A percentile compares a stretch with the other conserved stretches of the same genome.
Evolutionary conservation across 2,888 invertebrate species (phyloP).

Genomic region (Cheilosia urbana): DNA sequence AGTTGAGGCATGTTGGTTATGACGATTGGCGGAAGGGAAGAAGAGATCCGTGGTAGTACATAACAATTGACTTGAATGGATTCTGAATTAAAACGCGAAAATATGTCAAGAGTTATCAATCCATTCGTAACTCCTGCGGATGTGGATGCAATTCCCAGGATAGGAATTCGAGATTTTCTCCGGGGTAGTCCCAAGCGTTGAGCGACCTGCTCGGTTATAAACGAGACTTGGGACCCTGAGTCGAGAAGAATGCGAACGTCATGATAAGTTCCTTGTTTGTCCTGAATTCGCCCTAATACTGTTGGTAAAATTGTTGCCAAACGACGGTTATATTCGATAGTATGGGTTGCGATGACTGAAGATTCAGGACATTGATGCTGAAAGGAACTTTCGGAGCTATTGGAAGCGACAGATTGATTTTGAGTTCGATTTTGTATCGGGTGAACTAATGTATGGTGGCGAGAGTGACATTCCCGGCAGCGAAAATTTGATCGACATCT

Average conservation of each 20-base stretch:
- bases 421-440: too few relatives aligned
- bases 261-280: too few relatives aligned
- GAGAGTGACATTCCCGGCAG: too few relatives aligned
- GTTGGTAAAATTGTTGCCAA: too few relatives aligned
- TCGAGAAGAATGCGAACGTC: not conserved
- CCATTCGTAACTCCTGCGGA: conserved; percentile 23
- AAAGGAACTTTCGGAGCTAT: too few relatives aligned
- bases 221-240: conserved; percentile 15
- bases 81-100: not conserved
- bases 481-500: too few relatives aligned
- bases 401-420: too few relatives aligned
- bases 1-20: not conserved
- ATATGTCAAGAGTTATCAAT: conserved; percentile 5
- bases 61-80: not conserved
- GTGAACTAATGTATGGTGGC: too few relatives aligned
- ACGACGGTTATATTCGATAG: too few relatives aligned
- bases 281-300: too few relatives aligned
- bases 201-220: conserved; percentile 29
- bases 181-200: conserved; percentile 4
- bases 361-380: too few relatives aligned
- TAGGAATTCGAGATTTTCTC: conserved; percentile 19
- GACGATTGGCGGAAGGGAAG: not conserved
- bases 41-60: not conserved
- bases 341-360: too few relatives aligned
- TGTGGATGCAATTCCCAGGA: conserved; percentile 26